Conservation (phyloP, 2,113 vertebrate genomes). For the Calidris pygmaea region DNA sequence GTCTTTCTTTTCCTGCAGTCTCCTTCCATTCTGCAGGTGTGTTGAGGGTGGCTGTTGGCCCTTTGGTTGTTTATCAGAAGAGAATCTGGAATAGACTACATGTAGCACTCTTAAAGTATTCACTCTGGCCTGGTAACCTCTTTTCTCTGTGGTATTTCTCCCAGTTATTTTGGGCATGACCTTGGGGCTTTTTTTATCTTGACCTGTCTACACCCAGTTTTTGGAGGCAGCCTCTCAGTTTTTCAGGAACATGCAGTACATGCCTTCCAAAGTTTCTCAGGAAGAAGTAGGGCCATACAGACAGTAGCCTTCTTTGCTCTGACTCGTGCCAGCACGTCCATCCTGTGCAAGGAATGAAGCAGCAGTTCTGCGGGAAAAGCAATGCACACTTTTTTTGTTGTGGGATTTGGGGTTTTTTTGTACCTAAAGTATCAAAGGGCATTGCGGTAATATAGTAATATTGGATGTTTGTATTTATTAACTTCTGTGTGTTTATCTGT, state of each 20-base stretch:
- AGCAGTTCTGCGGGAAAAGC: background rate
- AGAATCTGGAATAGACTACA: background rate
- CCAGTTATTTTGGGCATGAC: background rate
- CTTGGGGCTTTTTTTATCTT: background rate
- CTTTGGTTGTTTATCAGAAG: background rate
- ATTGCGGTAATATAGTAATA: background rate
- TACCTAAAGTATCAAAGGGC: background rate
- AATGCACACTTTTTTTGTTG: background rate
- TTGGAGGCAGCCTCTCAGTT: background rate
- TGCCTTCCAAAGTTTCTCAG: background rate
- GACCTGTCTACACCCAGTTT: background rate
- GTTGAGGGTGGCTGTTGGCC: background rate
- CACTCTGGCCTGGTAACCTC: background rate
- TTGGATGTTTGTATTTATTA: background rate
- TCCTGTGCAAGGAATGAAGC: background rate
- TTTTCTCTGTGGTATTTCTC: background rate
- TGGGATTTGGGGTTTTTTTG: background rate
- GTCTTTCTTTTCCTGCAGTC: background rate
- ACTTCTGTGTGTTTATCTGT: background rate
- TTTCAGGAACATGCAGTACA: background rate
- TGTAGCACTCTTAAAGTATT: background rate
- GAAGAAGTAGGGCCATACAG: background rate
- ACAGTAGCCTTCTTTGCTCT: background rate
- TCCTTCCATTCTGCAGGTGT: background rate
- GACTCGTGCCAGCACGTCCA: rapidly evolving